Conservation (phyloP, 2,888 invertebrate species). For the Drosophila aldrichi region DNA sequence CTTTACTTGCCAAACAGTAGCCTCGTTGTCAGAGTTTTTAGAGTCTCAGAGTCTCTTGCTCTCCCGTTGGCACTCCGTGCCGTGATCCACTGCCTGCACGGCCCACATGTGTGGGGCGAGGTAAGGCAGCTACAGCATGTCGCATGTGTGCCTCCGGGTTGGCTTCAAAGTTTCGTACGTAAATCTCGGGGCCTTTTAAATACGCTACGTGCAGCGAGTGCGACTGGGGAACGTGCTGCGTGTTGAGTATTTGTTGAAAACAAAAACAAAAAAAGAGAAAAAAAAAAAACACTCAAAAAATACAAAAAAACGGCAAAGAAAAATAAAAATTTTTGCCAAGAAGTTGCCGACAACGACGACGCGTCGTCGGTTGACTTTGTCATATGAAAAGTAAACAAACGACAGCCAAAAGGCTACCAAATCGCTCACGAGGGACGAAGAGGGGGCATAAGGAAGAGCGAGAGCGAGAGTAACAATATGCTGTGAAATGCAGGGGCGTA, state of each 20-base stretch:
- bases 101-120: slow-evolving; percentile 35
- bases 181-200: slow-evolving; percentile 74
- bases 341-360: slow-evolving; percentile 67
- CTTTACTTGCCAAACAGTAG: slow-evolving; percentile 67
- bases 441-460: background rate
- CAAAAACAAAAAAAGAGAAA: slow-evolving; percentile 19
- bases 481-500: slow-evolving; percentile 34
- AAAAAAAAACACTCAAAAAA: slow-evolving; percentile 20
- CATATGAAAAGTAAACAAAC: slow-evolving; percentile 77
- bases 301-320: slow-evolving; percentile 29
- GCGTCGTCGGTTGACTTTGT: slow-evolving; percentile 72
- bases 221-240: slow-evolving; percentile 65
- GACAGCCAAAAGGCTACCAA: slow-evolving; percentile 71
- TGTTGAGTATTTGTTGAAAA: slow-evolving; percentile 68
- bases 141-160: slow-evolving; percentile 53
- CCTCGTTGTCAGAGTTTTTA: slow-evolving; percentile 66
- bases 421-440: slow-evolving; percentile 23
- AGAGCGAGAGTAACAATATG: slow-evolving; percentile 1
- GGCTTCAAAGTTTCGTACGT: slow-evolving; percentile 66
- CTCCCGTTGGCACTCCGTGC: background rate
- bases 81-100: slow-evolving; percentile 43
- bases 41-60: slow-evolving; percentile 17
- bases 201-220: slow-evolving; percentile 69
- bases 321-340: slow-evolving; percentile 63
- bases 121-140: slow-evolving; percentile 35